Evolutionary conservation across 1,140 invertebrate genomes (phyloP).

Genomic region (Nylanderia fulva): DNA sequence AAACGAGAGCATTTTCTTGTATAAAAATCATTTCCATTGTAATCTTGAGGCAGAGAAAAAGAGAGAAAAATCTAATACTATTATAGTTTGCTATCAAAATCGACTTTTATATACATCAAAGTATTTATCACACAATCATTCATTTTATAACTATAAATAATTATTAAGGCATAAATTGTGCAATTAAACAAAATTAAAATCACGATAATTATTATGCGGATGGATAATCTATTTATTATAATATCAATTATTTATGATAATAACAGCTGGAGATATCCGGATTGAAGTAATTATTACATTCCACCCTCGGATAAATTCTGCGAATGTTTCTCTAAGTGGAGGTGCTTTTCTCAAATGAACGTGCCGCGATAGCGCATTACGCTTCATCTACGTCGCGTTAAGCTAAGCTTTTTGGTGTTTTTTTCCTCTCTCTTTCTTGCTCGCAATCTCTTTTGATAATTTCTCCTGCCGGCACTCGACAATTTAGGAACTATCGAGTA

Average conservation of each 20-base stretch:
- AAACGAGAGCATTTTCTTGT: background rate
- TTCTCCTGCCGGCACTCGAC: background rate
- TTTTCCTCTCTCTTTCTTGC: constrained; percentile 7
- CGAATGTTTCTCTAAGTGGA: constrained; percentile 24
- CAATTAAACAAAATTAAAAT: background rate
- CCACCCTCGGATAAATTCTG: constrained; percentile 6
- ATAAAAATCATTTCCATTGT: background rate
- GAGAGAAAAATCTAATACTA: background rate
- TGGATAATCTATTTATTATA: background rate
- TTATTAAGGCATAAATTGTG: background rate
- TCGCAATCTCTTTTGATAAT: background rate
- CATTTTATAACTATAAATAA: background rate
- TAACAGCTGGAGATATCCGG: background rate
- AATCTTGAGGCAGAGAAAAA: background rate
- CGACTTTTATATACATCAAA: background rate
- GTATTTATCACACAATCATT: background rate
- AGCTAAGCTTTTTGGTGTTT: constrained; percentile 62
- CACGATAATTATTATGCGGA: background rate
- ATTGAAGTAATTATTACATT: constrained; percentile 7
- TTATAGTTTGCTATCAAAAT: background rate
- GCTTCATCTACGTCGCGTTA: constrained; percentile 52
- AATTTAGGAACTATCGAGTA: constrained; percentile 17
- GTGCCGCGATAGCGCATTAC: constrained; percentile 9
- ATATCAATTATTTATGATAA: constrained; percentile 8
- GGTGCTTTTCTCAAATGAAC: constrained; percentile 30